Evolutionary conservation across 1,140 invertebrate genomes (phyloP).

Genomic region (Stratiolaelaps scimitus): DNA sequence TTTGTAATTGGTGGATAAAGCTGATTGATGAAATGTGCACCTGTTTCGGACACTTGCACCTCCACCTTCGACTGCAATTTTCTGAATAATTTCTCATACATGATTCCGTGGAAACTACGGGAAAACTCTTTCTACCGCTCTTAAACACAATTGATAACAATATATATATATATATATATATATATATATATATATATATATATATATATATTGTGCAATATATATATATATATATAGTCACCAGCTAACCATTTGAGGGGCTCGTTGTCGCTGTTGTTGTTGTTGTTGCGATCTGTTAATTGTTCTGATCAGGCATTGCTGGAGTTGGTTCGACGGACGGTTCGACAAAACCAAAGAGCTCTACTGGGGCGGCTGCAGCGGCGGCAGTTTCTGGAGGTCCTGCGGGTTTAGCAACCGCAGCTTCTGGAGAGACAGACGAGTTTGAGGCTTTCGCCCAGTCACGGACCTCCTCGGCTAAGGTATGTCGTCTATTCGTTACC

Average conservation of each 20-base stretch:
- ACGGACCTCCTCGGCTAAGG: slow-evolving; percentile 56
- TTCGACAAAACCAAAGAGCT: slow-evolving; percentile 26
- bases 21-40: too few species aligned
- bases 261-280: slow-evolving; percentile 33
- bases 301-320: slow-evolving; percentile 28
- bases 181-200: too few species aligned
- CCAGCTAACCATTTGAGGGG: background rate
- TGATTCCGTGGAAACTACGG: too few species aligned
- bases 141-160: too few species aligned
- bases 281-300: background rate
- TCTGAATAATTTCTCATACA: too few species aligned
- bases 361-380: slow-evolving; percentile 28
- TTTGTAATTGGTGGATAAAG: too few species aligned
- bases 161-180: too few species aligned
- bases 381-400: background rate
- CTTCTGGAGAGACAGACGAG: slow-evolving; percentile 47
- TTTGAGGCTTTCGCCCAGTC: slow-evolving; percentile 88
- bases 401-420: background rate
- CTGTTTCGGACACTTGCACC: too few species aligned
- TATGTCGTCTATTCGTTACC: slow-evolving; percentile 38
- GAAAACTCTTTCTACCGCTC: too few species aligned
- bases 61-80: too few species aligned
- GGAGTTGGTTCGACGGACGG: slow-evolving; percentile 20
- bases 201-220: too few species aligned
- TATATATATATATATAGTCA: background rate